Evolutionary conservation across 1,140 invertebrate genomes (phyloP), one percentile per base, ranked within the genome.

Genomic region (Mesaphorura yosii): DNA sequence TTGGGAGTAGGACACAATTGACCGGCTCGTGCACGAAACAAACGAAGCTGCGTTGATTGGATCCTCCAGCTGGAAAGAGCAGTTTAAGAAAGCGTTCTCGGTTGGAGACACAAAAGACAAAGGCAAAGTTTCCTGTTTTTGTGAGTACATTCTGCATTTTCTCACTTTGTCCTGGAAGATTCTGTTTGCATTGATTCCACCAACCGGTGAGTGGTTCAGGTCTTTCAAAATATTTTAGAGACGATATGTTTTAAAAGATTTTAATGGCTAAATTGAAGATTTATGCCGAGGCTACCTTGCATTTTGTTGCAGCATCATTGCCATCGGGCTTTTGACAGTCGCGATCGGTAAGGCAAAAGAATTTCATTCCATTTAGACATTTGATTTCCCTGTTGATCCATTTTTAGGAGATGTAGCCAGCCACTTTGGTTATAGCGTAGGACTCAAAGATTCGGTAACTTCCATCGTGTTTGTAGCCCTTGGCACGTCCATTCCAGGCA

Each of bases 21-120:
- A 59, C 29, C 52, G 56, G 71, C 78, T 98, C 53, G 88, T 94
- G 73, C 83, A 91, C 66, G 90, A 90, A 25, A 95, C 95, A 69
- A 84, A 88, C 23, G 92, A 89, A 5, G 76, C 94, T 56, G 78
- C 94, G 41, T 84, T 97, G 42, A 91, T 92, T 25, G 94, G 93
- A n/a, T 92, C 88, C 15, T 93, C 91, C 0, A n/a, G n/a, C n/a
- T 98, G 95, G 95, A 90, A 86, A 71, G 94, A 98, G 69, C 94
- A 98, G 72, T 98, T 98, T 69, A 76, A 87, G 61, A 93, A 96
- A 71, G 95, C 93, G 7, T 72, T 98, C 51, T 22, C 17, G 15
- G 28, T 46, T 23, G 44, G 4, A 46, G 81, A 78, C 15, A 80
- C 77, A 34, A 78, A 80, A 59, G 75, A 67, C 31, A 65, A 68